Conservation (phyloP, 2,888 invertebrate species). For the Trypoxylon attenuatum region DNA sequence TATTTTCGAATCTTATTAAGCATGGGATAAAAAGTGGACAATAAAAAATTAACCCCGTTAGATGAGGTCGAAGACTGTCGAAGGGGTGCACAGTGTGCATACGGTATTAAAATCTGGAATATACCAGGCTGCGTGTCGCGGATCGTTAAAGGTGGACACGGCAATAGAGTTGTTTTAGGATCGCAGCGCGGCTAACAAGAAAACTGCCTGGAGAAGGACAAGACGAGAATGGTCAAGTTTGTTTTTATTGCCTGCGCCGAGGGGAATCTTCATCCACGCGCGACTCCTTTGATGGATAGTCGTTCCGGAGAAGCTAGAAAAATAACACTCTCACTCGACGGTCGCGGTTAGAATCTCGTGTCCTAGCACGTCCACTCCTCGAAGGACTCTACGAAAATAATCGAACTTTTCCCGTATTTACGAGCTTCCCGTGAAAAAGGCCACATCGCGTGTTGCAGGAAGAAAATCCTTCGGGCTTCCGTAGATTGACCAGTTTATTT, state of each 20-base stretch:
- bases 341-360: slow-evolving; percentile 35
- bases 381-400: slow-evolving; percentile 59
- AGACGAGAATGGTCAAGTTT: slow-evolving; percentile 49
- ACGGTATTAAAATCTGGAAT: not conserved
- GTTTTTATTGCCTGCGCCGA: slow-evolving; percentile 59
- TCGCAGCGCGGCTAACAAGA: slow-evolving; percentile 35
- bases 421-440: slow-evolving; percentile 42
- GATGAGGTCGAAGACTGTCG: not conserved
- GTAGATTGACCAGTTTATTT: slow-evolving; percentile 45
- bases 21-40: not conserved
- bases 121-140: slow-evolving; percentile 8
- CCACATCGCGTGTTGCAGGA: slow-evolving; percentile 42
- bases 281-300: slow-evolving; percentile 56
- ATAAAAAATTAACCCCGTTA: not conserved
- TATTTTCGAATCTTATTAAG: too few species aligned
- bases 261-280: slow-evolving; percentile 41
- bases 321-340: slow-evolving; percentile 53
- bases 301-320: slow-evolving; percentile 42
- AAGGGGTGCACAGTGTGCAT: not conserved
- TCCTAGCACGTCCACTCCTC: slow-evolving; percentile 52
- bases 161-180: slow-evolving; percentile 63
- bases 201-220: slow-evolving; percentile 39
- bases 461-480: slow-evolving; percentile 48
- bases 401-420: slow-evolving; percentile 62
- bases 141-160: slow-evolving; percentile 14